Evolutionary conservation across 2,797 vertebrate genomes (phyloP).

Genomic region (Discoglossus pictus): DNA sequence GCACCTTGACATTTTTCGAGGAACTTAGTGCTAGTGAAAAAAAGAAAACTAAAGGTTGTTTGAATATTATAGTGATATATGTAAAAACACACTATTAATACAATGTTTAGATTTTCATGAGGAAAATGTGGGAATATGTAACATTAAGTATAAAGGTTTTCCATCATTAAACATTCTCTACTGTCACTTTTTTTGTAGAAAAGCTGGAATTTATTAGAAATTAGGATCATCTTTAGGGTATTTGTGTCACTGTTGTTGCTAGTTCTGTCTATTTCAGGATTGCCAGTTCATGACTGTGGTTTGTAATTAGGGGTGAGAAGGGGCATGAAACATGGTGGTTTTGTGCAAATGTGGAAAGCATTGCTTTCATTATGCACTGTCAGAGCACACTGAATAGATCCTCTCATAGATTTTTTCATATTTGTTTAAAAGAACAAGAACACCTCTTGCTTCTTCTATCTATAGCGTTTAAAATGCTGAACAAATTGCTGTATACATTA

Average conservation of each 20-base stretch:
- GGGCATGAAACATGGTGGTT: slow-evolving; percentile 18
- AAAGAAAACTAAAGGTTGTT: no score
- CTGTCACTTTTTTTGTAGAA: no score
- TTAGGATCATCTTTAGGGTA: not conserved
- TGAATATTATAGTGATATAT: no score
- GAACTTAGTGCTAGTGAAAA: no score
- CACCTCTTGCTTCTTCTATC: slow-evolving; percentile 18
- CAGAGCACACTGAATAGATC: slow-evolving; percentile 25
- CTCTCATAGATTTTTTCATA: slow-evolving; percentile 9
- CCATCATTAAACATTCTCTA: no score
- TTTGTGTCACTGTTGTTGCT: not conserved
- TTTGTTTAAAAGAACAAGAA: slow-evolving; percentile 21
- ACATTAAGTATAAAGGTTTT: no score
- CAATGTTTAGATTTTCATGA: no score
- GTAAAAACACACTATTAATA: no score
- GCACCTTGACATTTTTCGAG: no score
- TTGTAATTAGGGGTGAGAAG: slow-evolving; percentile 39
- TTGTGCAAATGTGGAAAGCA: slow-evolving; percentile 22
- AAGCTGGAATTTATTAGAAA: no score
- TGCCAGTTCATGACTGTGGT: slow-evolving; percentile 40
- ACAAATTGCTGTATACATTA: slow-evolving; percentile 17
- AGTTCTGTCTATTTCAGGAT: slow-evolving; percentile 34
- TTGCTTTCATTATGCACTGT: slow-evolving; percentile 29
- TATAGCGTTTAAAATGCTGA: slow-evolving; percentile 13
- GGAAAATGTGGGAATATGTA: no score